Conservation (phyloP, 2,888 invertebrate genomes). For the Aspidiotus rigidus region DNA sequence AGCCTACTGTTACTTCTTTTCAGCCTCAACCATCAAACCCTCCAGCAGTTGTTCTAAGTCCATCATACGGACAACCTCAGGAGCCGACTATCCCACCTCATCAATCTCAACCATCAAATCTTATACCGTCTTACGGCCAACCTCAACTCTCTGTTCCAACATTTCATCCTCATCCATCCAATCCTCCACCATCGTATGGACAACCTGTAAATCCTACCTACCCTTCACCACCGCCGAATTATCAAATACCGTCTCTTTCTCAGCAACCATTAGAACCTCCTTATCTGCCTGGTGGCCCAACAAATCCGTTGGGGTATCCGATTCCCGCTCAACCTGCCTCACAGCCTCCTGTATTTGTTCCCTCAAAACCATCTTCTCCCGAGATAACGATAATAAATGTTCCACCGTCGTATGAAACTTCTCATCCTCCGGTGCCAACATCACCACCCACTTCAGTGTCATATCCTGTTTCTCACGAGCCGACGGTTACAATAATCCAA, state of each 20-base stretch:
- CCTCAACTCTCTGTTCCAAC: not conserved
- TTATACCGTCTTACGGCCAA: not conserved
- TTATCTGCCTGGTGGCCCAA: not conserved
- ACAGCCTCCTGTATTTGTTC: not conserved
- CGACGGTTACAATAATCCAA: no score
- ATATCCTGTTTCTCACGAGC: no score
- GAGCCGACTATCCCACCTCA: not conserved
- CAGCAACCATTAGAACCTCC: slow-evolving; percentile 8
- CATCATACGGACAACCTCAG: not conserved
- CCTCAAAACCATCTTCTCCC: not conserved
- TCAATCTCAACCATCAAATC: not conserved
- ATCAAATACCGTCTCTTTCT: slow-evolving; percentile 10
- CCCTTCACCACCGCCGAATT: slow-evolving; percentile 7
- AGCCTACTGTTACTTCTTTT: no score
- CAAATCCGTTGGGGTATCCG: not conserved
- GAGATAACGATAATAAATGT: not conserved
- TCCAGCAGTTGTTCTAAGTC: not conserved
- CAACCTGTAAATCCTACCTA: slow-evolving; percentile 8
- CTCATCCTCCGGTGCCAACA: not conserved
- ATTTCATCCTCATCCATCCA: slow-evolving; percentile 2
- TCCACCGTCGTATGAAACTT: not conserved
- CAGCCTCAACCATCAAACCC: not conserved
- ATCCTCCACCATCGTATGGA: not conserved
- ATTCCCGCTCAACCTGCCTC: not conserved
- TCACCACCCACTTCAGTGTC: not conserved